Percentiles rank a stretch among this genome's conserved stretches.
These are phyloP conservation scores for Anas capensis DNA, from an alignment of 2,797 vertebrate genomes.

Conservation along the genomic window DNA sequence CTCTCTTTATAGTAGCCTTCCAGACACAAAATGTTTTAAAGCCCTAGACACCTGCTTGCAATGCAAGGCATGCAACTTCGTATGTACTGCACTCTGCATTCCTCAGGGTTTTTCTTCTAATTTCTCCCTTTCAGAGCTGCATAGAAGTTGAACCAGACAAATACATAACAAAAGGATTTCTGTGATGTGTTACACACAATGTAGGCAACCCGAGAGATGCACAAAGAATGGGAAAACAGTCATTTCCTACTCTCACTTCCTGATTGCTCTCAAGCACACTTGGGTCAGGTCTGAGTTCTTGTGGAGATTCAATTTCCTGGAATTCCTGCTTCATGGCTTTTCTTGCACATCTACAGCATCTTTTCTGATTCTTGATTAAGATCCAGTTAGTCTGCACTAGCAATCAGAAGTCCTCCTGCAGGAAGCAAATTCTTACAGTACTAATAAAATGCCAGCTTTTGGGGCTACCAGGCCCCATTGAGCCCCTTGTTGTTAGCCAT, in stretches of 20 bases:
- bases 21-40: not conserved
- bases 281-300: accelerated
- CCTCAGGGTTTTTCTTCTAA: not conserved
- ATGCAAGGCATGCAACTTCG: not conserved
- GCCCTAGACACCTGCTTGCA: not conserved
- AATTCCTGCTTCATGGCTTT: not conserved
- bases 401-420: not conserved
- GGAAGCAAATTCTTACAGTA: not conserved
- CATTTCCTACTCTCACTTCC: not conserved
- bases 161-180: not conserved
- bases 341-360: not conserved
- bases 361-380: not conserved
- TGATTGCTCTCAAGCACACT: not conserved
- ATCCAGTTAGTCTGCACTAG: not conserved
- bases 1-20: not conserved
- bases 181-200: not conserved
- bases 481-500: not conserved
- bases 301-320: not conserved
- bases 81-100: accelerated
- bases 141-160: not conserved
- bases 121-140: accelerated
- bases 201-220: not conserved
- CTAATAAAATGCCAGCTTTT: not conserved
- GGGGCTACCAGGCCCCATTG: not conserved
- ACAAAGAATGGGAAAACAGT: not conserved